Evolutionary conservation across 2,888 invertebrate genomes (phyloP), one percentile per base, ranked within the genome.

Genomic region (Therioaphis trifolii): DNA sequence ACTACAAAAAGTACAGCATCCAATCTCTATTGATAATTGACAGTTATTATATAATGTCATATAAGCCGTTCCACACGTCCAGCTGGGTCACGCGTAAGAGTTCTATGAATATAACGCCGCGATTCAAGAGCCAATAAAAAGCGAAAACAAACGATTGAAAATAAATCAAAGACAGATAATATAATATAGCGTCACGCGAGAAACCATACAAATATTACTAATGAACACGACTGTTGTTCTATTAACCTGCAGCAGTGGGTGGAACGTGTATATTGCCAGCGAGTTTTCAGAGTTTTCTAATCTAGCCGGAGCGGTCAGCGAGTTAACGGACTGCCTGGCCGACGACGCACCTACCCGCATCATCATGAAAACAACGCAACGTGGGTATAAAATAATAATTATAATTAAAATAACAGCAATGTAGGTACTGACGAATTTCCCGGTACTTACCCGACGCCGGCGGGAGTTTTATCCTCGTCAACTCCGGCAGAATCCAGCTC

Each of bases 401-500:
- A n/a, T n/a, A n/a, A n/a, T n/a, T n/a, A n/a, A n/a, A n/a, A n/a
- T n/a, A 35, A 71, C 71, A 61, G 15, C 61, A 71, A 43, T 63
- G 21, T 49, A 69, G 40, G 27, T 12, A 35, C 46, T 18, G 40
- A 5, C 55, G 43, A 40, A 21, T 68, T 24, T 14, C 52, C 14
- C 43, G 46, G 58, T 27, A 55, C 63, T 35, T 85, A 86, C 85
- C 85, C n/a, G 80, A 84, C 85, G 93, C 91, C 27, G 92, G 92
- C 9, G 95, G 95, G 76, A 95, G 89, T 87, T 92, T 92, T 0
- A 93, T 93, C 85, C 92, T 90, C 49, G 91, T 90, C 76, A 94
- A 87, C 85, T 93, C 93, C 0, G 95, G 95, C 80, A 95, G 88
- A 87, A 91, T 90, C 92, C 94, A 95, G 78, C 90, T 90, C 87